Base-by-base conservation (phyloP, 2,113 vertebrate genomes). In the Chionis minor region DNA sequence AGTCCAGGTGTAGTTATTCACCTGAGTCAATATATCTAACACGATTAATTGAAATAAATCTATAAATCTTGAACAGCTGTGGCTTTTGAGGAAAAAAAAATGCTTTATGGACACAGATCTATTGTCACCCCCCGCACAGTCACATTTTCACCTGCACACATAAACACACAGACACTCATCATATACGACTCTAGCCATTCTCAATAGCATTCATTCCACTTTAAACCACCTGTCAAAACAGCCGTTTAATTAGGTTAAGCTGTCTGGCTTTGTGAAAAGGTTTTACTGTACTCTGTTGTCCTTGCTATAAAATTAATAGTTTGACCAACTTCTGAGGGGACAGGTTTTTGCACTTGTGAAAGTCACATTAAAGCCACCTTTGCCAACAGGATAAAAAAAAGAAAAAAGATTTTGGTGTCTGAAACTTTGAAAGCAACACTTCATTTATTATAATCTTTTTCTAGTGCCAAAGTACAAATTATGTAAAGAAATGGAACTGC, bases 161-260 rank as follows among this genome's bases (percentile, higher is more conserved):
- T 88, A 92, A 97, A 94, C 92, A 94, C 67, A 88, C 74, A 67
- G 54, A 56, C 91, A 96, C 96, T 97, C 95, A 96, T 96, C 97
- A 27, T 91, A 63, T 73, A 82, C 3, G 59, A 88, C 90, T 96
- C 80, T 96, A 97, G 74, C 73, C 45, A 63, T 95, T 97, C 89
- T 96, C 84, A 95, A 93, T 95, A 95, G 79, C 16, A 15, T 96
- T 98, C 86, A 62, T 97, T 97, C 84, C 91, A 89, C 86, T 94
- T 96, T 95, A 97, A 97, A 94, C 90, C 97, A 98, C 97, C 98
- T 98, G 97, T 98, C 97, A 98, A 98, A 98, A 98, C 97, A 98
- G 73, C 28, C 40, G 30, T 96, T 97, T 98, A 98, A 98, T 98
- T 98, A 98, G 96, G 96, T 97, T 98, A 97, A 98, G 97, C 91